phyloP scores from a whole-genome alignment of 2,888 invertebrate species.

The Drosophila mulleri region DNA sequence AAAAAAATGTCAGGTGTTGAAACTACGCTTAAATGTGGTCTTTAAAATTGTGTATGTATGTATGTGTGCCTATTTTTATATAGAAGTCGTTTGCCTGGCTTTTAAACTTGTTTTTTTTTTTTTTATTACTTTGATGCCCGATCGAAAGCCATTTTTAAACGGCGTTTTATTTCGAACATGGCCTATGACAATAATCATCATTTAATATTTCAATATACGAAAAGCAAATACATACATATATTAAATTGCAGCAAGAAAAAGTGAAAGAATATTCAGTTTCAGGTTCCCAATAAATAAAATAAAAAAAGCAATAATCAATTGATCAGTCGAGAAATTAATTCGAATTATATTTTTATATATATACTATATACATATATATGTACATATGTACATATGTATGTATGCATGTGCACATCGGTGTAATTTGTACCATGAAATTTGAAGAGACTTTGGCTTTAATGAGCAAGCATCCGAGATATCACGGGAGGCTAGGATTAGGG shows the following conservation, averaged over 20 bases:
- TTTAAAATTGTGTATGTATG: neutral
- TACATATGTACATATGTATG: neutral
- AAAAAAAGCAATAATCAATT: neutral
- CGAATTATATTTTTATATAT: neutral
- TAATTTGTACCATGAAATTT: neutral
- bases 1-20: neutral
- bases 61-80: neutral
- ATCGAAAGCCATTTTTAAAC: slow-evolving; percentile 3
- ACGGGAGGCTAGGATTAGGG: neutral
- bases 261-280: neutral
- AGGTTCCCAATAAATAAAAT: neutral
- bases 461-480: slow-evolving; percentile 7
- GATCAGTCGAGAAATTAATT: neutral
- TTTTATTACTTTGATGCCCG: neutral
- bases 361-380: neutral
- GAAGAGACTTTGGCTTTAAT: neutral
- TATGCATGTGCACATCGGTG: neutral
- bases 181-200: slow-evolving; percentile 12
- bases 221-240: neutral
- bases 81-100: slow-evolving; percentile 9
- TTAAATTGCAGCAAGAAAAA: neutral
- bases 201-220: neutral
- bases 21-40: slow-evolving; percentile 3
- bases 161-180: slow-evolving; percentile 12
- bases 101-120: slow-evolving; percentile 18